phyloP scores from a whole-genome alignment of 1,140 invertebrate species.

The Aphis craccivora region DNA sequence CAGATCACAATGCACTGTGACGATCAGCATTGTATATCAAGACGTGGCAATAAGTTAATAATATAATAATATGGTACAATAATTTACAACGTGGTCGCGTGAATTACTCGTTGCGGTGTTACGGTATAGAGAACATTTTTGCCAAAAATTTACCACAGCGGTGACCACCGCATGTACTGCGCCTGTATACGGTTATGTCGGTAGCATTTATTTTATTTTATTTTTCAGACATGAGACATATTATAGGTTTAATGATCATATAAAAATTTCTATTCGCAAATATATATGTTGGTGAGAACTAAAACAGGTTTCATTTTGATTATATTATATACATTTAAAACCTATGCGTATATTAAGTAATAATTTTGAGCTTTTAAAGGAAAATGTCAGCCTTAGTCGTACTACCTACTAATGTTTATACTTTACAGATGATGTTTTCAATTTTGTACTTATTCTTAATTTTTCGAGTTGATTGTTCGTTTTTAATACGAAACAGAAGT shows the following conservation, averaged over 20 bases:
- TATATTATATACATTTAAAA: too few species aligned
- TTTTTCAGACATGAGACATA: neutral
- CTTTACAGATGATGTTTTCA: too few species aligned
- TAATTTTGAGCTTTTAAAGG: neutral
- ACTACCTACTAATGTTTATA: too few species aligned
- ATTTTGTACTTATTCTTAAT: neutral
- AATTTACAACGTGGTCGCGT: neutral
- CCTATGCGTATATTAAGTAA: neutral
- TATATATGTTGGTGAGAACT: too few species aligned
- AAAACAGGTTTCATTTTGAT: too few species aligned
- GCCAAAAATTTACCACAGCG: neutral
- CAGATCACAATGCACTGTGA: neutral
- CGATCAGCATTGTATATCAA: neutral
- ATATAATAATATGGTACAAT: neutral
- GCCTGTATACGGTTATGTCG: neutral
- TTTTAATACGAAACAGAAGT: neutral
- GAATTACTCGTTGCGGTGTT: neutral
- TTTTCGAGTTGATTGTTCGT: too few species aligned
- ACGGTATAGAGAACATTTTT: neutral
- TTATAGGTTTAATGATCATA: too few species aligned
- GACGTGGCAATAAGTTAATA: neutral
- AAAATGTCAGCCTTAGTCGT: neutral
- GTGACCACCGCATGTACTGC: too few species aligned
- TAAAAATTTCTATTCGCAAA: too few species aligned
- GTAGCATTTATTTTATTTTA: neutral